Evolutionary conservation across 2,888 invertebrate genomes (phyloP), one percentile per base, ranked within the genome.

Genomic region (Pseudococcus jackbeardsleyi): DNA sequence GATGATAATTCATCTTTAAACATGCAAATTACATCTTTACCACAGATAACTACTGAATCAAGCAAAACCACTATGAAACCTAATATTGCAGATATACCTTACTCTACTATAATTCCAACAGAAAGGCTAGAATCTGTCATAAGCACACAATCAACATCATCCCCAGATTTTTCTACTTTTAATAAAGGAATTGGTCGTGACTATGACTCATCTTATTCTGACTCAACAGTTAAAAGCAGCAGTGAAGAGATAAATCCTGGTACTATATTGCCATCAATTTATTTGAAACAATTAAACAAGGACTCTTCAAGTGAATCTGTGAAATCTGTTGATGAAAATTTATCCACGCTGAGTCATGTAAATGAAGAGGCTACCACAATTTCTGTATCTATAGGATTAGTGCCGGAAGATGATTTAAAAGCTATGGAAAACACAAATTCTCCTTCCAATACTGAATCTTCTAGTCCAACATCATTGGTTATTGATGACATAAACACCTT

Each of bases 351-450:
- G n/a, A 8, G 0, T 54, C 54, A n/a, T 4, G 50, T 77, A 8
- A 79, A 79, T 8, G 42, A 42, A 3, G 42, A 82, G 79, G 79
- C 84, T 3, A 84, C 84, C 4, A 82, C 82, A 72, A 17, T 33
- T 11, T 0, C 46, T 19, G 9, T 46, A 9, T 0, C 46, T 19
- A 1, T 46, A 9, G 19, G 19, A 46, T 42, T n/a, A 9, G 19
- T 46, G 8, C 33, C 46, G 0, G 54, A 26, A 12, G 84, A 50
- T 9, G 84, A 85, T 39, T 26, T 85, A 5, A 85, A 85, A 54
- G 84, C 84, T 0, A 85, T 85, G 84, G 84, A 85, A 59, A 85
- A 85, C 19, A 11, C 6, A 0, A 85, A 85, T 82, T 46, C 46
- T 0, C 72, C 33, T 11, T 33, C 39, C 33, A 72, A 33, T 72